Percentiles rank a stretch among this genome's conserved stretches.
These are phyloP conservation scores for Phymatocera aterrima DNA, from an alignment of 2,888 invertebrate genomes.

Conservation along the genomic window DNA sequence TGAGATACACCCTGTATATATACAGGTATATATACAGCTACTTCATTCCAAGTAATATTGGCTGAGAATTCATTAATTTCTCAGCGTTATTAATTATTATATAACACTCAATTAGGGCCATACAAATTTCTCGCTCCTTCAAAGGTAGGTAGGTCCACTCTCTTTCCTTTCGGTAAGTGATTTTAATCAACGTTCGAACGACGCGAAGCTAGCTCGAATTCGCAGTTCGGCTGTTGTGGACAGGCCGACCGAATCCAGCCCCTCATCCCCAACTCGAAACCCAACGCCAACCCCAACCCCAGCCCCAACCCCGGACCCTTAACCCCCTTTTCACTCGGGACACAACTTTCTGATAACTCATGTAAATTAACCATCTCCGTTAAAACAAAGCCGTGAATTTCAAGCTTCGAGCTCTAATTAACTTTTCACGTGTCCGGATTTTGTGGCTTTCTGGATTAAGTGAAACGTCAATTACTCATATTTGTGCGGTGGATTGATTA, in stretches of 20 bases:
- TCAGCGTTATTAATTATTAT: slow-evolving; percentile 37
- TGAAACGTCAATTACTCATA: background rate
- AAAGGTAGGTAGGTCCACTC: background rate
- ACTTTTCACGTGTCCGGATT: slow-evolving; percentile 48
- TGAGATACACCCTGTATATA: too few species aligned
- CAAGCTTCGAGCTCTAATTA: slow-evolving; percentile 52
- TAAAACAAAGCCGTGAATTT: slow-evolving; percentile 45
- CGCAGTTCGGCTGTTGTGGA: slow-evolving; percentile 48
- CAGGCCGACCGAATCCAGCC: slow-evolving; percentile 46
- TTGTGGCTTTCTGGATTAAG: background rate
- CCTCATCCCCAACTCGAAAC: too few species aligned
- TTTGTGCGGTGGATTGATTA: too few species aligned
- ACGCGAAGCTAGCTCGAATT: too few species aligned
- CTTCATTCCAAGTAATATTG: background rate
- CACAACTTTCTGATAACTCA: slow-evolving; percentile 50
- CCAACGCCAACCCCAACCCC: background rate
- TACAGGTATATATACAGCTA: background rate
- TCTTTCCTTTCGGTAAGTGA: slow-evolving; percentile 16
- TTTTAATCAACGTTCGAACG: slow-evolving; percentile 47
- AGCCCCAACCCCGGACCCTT: background rate
- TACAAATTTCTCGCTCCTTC: background rate
- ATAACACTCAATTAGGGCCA: slow-evolving; percentile 32
- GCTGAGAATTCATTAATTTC: slow-evolving; percentile 23
- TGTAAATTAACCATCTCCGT: slow-evolving; percentile 50
- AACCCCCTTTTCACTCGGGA: background rate